A percentile compares a stretch with the other conserved stretches of the same genome.
Conservation (phyloP, 2,113 vertebrate species). For the Picathartes gymnocephalus region DNA sequence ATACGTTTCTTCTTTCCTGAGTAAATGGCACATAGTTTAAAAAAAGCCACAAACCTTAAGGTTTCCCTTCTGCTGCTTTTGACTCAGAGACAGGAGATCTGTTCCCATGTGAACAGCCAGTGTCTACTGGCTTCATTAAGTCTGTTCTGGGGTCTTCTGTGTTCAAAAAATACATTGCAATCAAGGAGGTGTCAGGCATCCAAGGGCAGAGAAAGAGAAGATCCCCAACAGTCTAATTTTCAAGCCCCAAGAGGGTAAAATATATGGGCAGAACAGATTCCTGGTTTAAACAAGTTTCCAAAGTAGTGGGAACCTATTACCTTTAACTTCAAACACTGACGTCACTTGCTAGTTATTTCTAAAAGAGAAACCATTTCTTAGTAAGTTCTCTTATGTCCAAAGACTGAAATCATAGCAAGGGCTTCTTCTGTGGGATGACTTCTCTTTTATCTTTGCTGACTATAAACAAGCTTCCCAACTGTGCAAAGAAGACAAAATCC, state of each 20-base stretch:
- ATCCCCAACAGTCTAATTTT: not conserved
- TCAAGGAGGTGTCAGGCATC: not conserved
- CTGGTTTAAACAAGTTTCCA: not conserved
- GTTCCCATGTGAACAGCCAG: not conserved
- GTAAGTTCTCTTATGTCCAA: not conserved
- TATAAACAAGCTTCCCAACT: not conserved
- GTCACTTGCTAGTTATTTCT: not conserved
- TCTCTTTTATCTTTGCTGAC: not conserved
- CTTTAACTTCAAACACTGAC: not conserved
- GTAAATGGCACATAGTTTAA: not conserved
- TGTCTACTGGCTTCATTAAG: not conserved
- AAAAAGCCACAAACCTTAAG: not conserved
- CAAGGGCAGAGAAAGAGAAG: not conserved
- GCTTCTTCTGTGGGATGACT: not conserved
- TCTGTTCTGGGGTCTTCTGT: not conserved
- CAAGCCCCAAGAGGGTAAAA: not conserved
- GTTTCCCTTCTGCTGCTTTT: not conserved
- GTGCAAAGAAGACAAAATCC: not conserved
- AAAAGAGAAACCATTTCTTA: not conserved
- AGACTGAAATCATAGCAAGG: not conserved
- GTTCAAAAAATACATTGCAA: not conserved
- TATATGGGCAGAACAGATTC: not conserved
- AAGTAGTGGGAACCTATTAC: not conserved
- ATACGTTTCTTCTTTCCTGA: slow-evolving; percentile 19
- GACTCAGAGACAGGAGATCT: not conserved